Evolutionary conservation across 2,797 vertebrate genomes (phyloP), one percentile per base, ranked within the genome.

Genomic region (Octomys mimax): DNA sequence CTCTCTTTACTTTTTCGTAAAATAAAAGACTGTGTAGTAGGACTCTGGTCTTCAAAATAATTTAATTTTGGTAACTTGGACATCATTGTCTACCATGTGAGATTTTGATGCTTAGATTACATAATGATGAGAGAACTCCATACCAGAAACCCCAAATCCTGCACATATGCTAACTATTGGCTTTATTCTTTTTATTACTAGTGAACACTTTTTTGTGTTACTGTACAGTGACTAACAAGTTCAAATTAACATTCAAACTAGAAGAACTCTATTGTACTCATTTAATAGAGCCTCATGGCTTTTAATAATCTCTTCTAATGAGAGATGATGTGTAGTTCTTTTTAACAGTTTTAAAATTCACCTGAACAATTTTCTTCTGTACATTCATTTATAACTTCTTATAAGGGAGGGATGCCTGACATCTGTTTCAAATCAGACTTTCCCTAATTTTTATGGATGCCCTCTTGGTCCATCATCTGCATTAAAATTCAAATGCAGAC

Each of bases 361-460:
- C 87, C 87, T 93, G 87, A 73, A 36, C 28, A 33, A 16, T 46
- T 86, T 87, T 86, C 82, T 61, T 95, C 22, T 73, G 9, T 36
- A 57, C 14, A 39, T 94, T 78, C 1, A 0, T 83, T 93, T 96
- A 94, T 91, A 78, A 62, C 18, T 87, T 10, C 94, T 83, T 39
- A 84, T 91, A 75, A 33, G 71, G 9, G 66, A 87, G 16, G 92
- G 52, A n/a, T 96, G 96, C 11, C 5, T 80, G 68, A 95, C 96
- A 97, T 98, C 95, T 98, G 98, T 94, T 98, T 98, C 93, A 91
- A 97, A 97, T 98, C 86, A 92, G 68, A 97, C 71, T 98, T 97
- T 81, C 94, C 96, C 97, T 97, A 96, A 98, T 98, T 98, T 98
- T 96, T 42, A 46, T 77, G 90, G 97, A 94, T 98, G 94, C 96